phyloP scores from a whole-genome alignment of 2,888 invertebrate genomes.

The Drosophila peninsularis region DNA sequence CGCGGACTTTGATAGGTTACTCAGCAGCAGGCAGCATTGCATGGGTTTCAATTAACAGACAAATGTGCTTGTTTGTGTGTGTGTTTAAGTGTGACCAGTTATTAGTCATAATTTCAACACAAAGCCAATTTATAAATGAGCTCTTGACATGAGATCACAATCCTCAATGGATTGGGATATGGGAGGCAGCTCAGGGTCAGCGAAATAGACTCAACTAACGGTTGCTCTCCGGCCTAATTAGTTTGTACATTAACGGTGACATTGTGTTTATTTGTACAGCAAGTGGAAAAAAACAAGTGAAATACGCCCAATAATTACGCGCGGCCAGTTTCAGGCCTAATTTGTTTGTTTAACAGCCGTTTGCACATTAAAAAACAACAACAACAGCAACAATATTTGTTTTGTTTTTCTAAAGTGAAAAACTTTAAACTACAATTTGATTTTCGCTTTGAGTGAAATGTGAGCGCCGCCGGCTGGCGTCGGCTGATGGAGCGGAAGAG shows the following conservation, averaged over 20 bases:
- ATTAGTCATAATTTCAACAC: constrained; percentile 65
- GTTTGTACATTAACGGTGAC: constrained; percentile 75
- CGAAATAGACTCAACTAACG: constrained; percentile 16
- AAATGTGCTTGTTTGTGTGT: background rate
- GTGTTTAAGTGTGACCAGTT: constrained; percentile 34
- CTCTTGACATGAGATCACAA: constrained; percentile 71
- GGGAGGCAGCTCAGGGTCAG: constrained; percentile 19
- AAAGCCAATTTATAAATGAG: constrained; percentile 60
- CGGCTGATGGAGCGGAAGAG: constrained; percentile 54
- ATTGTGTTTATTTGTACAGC: constrained; percentile 69
- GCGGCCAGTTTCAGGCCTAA: constrained; percentile 57
- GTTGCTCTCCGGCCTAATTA: constrained; percentile 60
- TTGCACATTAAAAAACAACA: constrained; percentile 42
- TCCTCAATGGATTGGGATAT: constrained; percentile 4
- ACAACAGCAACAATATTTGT: constrained; percentile 21
- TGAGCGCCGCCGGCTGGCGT: constrained; percentile 58
- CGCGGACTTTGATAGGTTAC: constrained; percentile 55
- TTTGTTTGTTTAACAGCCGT: constrained; percentile 61
- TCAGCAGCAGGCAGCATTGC: constrained; percentile 43
- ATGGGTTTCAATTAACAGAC: constrained; percentile 61
- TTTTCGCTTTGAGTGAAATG: constrained; percentile 51
- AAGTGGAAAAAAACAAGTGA: constrained; percentile 60
- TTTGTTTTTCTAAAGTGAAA: constrained; percentile 44
- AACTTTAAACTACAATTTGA: constrained; percentile 55
- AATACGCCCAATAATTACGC: constrained; percentile 65